Evolutionary conservation across 2,888 invertebrate genomes (phyloP), one percentile per base, ranked within the genome.

Genomic region (Euplexia lucipara): DNA sequence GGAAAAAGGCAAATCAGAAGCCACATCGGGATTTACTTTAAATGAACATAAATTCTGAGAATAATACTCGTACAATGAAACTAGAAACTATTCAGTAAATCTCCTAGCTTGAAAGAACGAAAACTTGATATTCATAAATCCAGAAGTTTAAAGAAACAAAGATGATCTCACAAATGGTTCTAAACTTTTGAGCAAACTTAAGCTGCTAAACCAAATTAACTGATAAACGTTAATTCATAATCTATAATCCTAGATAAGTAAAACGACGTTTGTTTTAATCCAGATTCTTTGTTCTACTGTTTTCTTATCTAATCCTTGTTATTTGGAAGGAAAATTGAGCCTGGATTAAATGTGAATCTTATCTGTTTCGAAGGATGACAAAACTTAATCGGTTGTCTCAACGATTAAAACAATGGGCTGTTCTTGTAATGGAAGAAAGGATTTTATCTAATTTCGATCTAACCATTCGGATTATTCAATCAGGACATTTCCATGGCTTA

Each of bases 171-270:
- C 54, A 35, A 75, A 74, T 54, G 26, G 32, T 63, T 48, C 51
- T 22, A 51, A 76, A 42, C 41, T 60, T 58, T 48, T 37, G 35
- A 68, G 54, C 60, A 49, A 78, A 70, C 63, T 54, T 49, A 74
- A 65, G 57, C 59, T 60, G 47, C 52, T 58, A 30, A 82, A 73
- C 58, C 68, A 79, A 81, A 80, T 80, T 76, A 76, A 79, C 82
- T 76, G 82, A 75, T 78, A 81, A 79, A 73, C 57, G 54, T 75
- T 75, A 79, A 81, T 78, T 82, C 68, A 75, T 69, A 80, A 80
- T 82, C 83, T 82, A 70, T 75, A 73, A 78, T 81, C 73, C 73
- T 57, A 80, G 78, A 73, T 82, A 73, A 81, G 63, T 63, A 68
- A 62, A 80, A 75, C 26, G 69, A 75, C n/a, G 59, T 70, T 53